phyloP scores from a whole-genome alignment of 2,797 vertebrate genomes.

The Otolemur crassicaudatus region DNA sequence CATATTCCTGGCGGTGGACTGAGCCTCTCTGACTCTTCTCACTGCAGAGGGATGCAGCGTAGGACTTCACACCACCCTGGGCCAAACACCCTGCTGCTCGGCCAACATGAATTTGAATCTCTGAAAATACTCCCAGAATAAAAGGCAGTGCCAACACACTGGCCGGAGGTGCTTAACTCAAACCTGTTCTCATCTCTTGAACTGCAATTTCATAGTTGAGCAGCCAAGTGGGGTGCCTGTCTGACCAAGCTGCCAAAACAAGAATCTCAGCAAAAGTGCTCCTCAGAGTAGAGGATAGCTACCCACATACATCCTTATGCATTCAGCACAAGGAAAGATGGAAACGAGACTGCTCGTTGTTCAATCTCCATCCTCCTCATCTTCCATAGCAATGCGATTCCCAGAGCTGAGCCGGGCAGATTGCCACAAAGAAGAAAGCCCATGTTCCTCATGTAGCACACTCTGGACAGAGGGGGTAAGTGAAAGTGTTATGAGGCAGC shows the following conservation, averaged over 20 bases:
- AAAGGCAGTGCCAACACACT: background rate
- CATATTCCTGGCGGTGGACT: background rate
- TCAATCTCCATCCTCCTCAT: background rate
- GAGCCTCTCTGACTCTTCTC: background rate
- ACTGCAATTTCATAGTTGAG: constrained; percentile 59
- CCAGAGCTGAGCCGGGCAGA: background rate
- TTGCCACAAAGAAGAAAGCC: background rate
- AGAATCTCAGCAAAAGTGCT: constrained; percentile 59
- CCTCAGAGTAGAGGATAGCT: constrained; percentile 52
- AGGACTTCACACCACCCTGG: background rate
- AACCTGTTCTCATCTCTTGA: constrained; percentile 37
- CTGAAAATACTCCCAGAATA: background rate
- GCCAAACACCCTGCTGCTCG: background rate
- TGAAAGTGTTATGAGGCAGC: background rate
- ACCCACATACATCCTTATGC: background rate
- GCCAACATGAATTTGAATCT: background rate
- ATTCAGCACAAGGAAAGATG: background rate
- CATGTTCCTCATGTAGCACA: background rate
- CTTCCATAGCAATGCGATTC: background rate
- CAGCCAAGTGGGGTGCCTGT: constrained; percentile 40
- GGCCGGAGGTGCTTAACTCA: constrained; percentile 39
- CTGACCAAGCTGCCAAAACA: constrained; percentile 23
- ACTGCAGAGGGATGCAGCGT: rapidly evolving
- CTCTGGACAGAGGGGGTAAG: background rate
- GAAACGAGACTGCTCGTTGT: background rate